phyloP scores from a whole-genome alignment of 2,113 vertebrate species.

The Lasiurus cinereus region DNA sequence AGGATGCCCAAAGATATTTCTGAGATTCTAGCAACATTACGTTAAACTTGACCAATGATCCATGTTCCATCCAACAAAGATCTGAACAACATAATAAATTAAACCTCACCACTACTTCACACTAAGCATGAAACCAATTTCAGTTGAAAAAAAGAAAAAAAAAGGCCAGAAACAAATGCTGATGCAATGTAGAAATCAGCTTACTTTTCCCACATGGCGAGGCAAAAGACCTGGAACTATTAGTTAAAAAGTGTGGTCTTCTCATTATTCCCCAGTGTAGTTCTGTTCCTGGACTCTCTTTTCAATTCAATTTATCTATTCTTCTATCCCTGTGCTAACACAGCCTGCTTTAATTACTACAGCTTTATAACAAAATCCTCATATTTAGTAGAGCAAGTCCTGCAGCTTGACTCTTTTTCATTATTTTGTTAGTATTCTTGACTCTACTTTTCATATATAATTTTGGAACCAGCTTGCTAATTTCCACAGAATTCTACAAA shows the following conservation, averaged over 20 bases:
- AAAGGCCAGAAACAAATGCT: background rate
- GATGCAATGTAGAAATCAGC: background rate
- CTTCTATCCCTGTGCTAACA: background rate
- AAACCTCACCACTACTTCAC: background rate
- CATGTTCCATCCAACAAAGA: background rate
- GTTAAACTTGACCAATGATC: background rate
- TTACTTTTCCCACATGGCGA: background rate
- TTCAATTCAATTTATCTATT: background rate
- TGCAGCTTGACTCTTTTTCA: background rate
- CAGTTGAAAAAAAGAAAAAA: background rate
- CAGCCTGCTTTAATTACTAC: background rate
- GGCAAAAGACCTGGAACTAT: background rate
- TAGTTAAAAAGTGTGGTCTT: background rate
- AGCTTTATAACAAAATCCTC: background rate
- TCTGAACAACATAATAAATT: conserved; percentile 9
- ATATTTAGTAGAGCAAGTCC: background rate
- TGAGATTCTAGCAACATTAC: background rate
- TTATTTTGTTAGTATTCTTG: background rate
- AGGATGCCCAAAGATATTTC: background rate
- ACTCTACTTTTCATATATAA: background rate
- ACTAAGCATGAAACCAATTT: background rate
- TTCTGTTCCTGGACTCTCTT: background rate
- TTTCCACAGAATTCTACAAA: background rate
- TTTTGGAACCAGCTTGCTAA: background rate
- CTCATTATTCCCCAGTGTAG: background rate